Percentiles rank a stretch among this genome's conserved stretches.
Evolutionary conservation across 2,797 vertebrate species (phyloP).

Genomic region (Argentina silus): DNA sequence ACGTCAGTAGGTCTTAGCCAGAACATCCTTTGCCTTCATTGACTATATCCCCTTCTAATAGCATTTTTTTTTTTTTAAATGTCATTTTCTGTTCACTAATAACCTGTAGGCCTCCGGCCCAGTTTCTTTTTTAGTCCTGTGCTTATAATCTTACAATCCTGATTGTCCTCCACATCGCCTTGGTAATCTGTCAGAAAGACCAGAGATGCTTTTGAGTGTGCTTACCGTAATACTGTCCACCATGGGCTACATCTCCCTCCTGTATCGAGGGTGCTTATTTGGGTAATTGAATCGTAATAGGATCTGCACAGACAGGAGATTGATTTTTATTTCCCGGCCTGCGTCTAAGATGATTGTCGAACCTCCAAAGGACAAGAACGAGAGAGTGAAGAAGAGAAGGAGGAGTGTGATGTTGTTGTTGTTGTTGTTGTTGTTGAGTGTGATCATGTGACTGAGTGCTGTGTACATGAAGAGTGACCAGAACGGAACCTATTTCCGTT

Average conservation of each 20-base stretch:
- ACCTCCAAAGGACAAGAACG: neutral
- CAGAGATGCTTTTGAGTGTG: no score
- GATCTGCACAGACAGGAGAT: neutral
- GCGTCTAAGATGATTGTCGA: neutral
- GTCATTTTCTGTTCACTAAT: neutral
- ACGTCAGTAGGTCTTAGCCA: slow-evolving; percentile 12
- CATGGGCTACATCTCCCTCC: no score
- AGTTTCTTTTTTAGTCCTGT: no score
- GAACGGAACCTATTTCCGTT: neutral
- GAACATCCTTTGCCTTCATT: slow-evolving; percentile 17
- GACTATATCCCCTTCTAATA: neutral
- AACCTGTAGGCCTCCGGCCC: no score
- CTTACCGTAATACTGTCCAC: no score
- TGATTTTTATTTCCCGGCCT: neutral
- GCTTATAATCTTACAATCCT: no score
- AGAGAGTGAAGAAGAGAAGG: neutral
- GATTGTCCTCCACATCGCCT: no score
- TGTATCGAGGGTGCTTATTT: neutral
- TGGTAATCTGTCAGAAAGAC: no score
- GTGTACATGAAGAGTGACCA: neutral
- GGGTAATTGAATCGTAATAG: neutral
- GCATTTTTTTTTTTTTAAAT: neutral
- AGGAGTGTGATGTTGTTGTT: no score
- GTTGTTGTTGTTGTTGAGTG: neutral
- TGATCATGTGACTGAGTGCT: neutral